phyloP scores from a whole-genome alignment of 2,888 invertebrate genomes.

The Calliopum simillimum region DNA sequence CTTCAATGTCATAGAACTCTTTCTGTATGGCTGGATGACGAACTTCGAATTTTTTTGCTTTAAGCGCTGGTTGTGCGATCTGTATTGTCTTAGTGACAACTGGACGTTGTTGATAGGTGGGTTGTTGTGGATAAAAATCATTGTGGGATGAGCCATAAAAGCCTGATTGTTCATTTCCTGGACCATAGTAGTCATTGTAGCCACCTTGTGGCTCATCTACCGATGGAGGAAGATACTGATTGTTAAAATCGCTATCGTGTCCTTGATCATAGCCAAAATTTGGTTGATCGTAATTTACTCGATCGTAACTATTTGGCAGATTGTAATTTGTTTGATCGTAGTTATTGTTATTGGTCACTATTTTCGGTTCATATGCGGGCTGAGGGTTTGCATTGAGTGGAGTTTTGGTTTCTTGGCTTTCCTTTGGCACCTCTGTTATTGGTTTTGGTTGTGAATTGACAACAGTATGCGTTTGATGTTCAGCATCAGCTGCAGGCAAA shows the following conservation, averaged over 20 bases:
- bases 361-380: background rate
- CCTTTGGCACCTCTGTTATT: conserved; percentile 48
- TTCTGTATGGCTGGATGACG: conserved; percentile 74
- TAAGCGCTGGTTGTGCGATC: conserved; percentile 71
- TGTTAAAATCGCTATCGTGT: conserved; percentile 48
- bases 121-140: conserved; percentile 48
- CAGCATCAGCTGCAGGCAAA: conserved; percentile 26
- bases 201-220: conserved; percentile 50
- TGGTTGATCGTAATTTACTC: conserved; percentile 53
- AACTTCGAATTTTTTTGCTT: conserved; percentile 71
- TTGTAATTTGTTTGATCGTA: conserved; percentile 32
- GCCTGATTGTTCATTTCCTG: conserved; percentile 29
- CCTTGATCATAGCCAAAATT: conserved; percentile 49
- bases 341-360: background rate
- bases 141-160: conserved; percentile 41
- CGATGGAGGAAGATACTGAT: conserved; percentile 55
- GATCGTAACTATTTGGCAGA: conserved; percentile 50
- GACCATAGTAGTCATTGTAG: conserved; percentile 46
- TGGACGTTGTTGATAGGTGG: conserved; percentile 57
- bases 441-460: conserved; percentile 49
- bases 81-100: conserved; percentile 71
- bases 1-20: conserved; percentile 75
- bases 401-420: conserved; percentile 17
- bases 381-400: conserved; percentile 39
- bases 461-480: conserved; percentile 37